phyloP scores from a whole-genome alignment of 2,797 vertebrate species.

The Pangasius mekongensis region DNA sequence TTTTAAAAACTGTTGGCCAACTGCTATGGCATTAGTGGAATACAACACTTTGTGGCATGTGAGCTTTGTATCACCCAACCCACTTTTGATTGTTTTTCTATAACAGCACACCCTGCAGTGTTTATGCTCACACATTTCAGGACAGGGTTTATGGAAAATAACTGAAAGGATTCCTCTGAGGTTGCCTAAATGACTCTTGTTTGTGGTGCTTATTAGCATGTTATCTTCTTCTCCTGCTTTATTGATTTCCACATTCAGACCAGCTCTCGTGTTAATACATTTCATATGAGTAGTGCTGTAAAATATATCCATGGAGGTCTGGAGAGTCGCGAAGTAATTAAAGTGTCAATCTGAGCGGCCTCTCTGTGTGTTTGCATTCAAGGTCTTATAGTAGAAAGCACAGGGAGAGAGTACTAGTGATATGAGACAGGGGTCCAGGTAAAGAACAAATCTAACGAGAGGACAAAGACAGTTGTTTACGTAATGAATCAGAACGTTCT shows the following conservation, averaged over 20 bases:
- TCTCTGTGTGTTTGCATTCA: not conserved
- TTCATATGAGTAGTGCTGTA: not conserved
- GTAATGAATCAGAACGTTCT: not conserved
- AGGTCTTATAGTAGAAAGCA: not conserved
- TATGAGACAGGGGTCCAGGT: not conserved
- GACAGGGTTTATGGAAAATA: not conserved
- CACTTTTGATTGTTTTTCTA: not conserved
- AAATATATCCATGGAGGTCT: not conserved
- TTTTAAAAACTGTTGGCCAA: too few relatives aligned
- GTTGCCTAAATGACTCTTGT: not conserved
- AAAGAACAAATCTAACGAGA: not conserved
- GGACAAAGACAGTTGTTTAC: not conserved
- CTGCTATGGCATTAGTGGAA: not conserved
- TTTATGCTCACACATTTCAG: not conserved
- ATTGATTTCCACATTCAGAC: not conserved
- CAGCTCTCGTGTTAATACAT: not conserved
- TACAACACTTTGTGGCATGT: not conserved
- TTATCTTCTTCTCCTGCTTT: constrained; percentile 6
- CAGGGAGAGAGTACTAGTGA: not conserved
- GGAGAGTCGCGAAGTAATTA: constrained; percentile 10
- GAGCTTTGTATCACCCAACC: not conserved
- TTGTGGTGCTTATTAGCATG: constrained; percentile 22
- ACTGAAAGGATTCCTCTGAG: not conserved
- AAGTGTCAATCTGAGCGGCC: not conserved
- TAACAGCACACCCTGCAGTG: not conserved